Conservation (phyloP, 2,113 vertebrate species). For the Agapornis roseicollis region DNA sequence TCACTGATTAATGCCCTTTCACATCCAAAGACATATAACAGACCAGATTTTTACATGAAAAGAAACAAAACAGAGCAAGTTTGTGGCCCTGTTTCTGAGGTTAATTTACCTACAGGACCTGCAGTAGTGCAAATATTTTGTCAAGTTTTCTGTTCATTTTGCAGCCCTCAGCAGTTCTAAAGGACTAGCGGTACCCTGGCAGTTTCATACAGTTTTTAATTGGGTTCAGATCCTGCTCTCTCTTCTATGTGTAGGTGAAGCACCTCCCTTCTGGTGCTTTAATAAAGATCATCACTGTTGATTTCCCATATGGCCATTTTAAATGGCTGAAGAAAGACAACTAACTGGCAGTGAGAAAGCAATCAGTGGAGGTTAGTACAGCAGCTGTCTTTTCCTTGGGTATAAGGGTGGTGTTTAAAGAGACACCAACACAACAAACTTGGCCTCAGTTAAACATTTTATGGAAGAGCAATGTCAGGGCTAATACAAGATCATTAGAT, state of each 20-base stretch:
- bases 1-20: not conserved
- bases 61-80: not conserved
- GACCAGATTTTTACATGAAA: not conserved
- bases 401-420: not conserved
- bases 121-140: not conserved
- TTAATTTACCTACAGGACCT: not conserved
- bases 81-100: not conserved
- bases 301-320: conserved; percentile 36
- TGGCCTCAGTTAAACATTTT: not conserved
- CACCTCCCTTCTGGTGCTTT: not conserved
- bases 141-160: not conserved
- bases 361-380: conserved; percentile 46
- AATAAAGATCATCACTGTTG: conserved; percentile 10
- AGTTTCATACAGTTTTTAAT: conserved; percentile 15
- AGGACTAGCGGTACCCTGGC: not conserved
- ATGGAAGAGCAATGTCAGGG: not conserved
- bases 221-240: conserved; percentile 11
- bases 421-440: not conserved
- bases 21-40: not conserved
- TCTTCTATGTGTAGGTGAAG: not conserved
- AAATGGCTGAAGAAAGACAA: conserved; percentile 27
- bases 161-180: not conserved
- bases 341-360: conserved; percentile 21
- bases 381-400: conserved; percentile 39
- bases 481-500: accelerated